Evolutionary conservation across 2,113 vertebrate genomes (phyloP).

Genomic region (Eurystomus gularis): DNA sequence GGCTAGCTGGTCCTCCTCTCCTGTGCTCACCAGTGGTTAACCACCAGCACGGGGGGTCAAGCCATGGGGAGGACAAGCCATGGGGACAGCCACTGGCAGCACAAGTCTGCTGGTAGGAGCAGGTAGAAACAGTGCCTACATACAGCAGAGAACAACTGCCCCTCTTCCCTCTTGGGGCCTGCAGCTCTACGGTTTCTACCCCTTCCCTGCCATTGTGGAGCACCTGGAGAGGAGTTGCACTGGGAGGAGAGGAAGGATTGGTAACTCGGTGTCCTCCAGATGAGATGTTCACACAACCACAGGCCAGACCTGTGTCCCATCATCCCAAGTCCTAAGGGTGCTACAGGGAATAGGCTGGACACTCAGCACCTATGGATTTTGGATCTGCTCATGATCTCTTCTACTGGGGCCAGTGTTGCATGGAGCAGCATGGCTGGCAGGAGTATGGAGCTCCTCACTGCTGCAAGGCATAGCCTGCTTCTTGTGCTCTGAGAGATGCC

Average conservation of each 20-base stretch:
- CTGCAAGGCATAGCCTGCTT: not conserved
- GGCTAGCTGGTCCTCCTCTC: not conserved
- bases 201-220: not conserved
- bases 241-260: not conserved
- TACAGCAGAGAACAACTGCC: not conserved
- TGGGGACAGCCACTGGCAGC: not conserved
- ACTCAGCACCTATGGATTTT: not conserved
- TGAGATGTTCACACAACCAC: not conserved
- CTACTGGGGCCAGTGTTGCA: not conserved
- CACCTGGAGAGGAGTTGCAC: not conserved
- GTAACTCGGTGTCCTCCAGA: not conserved
- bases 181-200: not conserved
- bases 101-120: not conserved
- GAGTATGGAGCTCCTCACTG: not conserved
- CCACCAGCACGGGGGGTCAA: not conserved
- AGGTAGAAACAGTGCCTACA: not conserved
- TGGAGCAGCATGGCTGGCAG: not conserved
- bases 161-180: not conserved
- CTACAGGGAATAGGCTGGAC: not conserved
- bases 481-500: constrained; percentile 7
- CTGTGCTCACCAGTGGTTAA: not conserved
- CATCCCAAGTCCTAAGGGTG: not conserved
- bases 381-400: not conserved
- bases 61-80: not conserved
- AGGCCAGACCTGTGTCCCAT: not conserved